These are phyloP conservation scores for Halictus quadricinctus DNA, from an alignment of 2,888 invertebrate genomes.

Conservation along the genomic window DNA sequence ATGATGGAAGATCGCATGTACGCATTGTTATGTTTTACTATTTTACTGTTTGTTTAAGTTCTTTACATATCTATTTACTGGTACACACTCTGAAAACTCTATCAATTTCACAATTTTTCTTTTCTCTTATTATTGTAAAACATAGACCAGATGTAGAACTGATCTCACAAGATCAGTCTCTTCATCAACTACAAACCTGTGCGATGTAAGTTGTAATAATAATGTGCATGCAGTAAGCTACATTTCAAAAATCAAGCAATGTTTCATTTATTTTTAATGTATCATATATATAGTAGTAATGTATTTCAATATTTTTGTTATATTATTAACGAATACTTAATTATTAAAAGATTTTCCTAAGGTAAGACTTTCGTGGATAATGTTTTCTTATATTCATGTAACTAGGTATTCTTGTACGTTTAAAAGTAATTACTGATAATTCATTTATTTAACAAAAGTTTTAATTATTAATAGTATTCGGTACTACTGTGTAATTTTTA, in stretches of 20 bases:
- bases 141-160: conserved; percentile 78
- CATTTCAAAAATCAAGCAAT: not conserved
- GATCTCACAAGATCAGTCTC: conserved; percentile 74
- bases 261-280: conserved; percentile 6
- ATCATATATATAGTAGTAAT: not conserved
- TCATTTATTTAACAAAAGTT: not conserved
- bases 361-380: conserved; percentile 26
- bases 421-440: not conserved
- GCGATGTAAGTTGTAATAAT: conserved; percentile 75
- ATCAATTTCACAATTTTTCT: conserved; percentile 59
- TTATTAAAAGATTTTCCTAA: conserved; percentile 17
- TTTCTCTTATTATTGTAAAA: conserved; percentile 73
- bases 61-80: conserved; percentile 26
- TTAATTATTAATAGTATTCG: not conserved
- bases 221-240: conserved; percentile 10
- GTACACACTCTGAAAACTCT: conserved; percentile 54
- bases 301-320: conserved; percentile 4
- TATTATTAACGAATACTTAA: conserved; percentile 13
- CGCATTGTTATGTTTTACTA: conserved; percentile 69
- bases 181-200: conserved; percentile 69
- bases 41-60: conserved; percentile 22
- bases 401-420: not conserved
- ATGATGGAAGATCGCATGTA: conserved; percentile 83
- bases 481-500: not conserved
- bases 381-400: not conserved